Percentiles rank a stretch among this genome's conserved stretches.
These are phyloP conservation scores for Stegodyphus mimosarum DNA, from an alignment of 1,140 invertebrate species.

Conservation along the genomic window DNA sequence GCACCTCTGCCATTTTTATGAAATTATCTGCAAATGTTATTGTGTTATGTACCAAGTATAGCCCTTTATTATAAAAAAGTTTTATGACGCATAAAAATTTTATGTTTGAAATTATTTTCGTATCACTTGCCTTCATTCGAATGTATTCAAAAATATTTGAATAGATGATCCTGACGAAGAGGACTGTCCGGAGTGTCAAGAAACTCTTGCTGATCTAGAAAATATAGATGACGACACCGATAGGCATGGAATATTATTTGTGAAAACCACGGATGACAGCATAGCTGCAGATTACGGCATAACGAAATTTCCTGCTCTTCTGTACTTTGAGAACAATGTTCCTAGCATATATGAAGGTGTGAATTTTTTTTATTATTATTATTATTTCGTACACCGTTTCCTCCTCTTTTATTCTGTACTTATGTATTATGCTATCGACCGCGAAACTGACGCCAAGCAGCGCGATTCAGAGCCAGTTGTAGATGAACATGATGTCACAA, in stretches of 20 bases:
- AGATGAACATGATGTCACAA: too few relatives aligned
- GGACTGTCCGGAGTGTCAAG: constrained; percentile 85
- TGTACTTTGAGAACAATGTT: constrained; percentile 89
- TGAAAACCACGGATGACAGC: constrained; percentile 88
- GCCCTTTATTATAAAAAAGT: too few relatives aligned
- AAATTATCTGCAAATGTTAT: too few relatives aligned
- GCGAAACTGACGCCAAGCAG: too few relatives aligned
- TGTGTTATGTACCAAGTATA: too few relatives aligned
- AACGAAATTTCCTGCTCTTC: constrained; percentile 87
- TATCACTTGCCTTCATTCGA: not conserved
- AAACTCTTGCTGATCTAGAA: constrained; percentile 89
- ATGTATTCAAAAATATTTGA: not conserved
- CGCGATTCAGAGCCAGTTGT: too few relatives aligned
- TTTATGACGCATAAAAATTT: not conserved
- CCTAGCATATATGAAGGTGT: constrained; percentile 90
- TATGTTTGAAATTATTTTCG: not conserved
- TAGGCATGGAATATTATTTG: constrained; percentile 89
- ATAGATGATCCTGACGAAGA: constrained; percentile 71
- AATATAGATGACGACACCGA: constrained; percentile 96
- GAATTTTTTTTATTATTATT: not conserved
- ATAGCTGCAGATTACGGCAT: constrained; percentile 88
- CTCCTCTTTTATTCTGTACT: too few relatives aligned
- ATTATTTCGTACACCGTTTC: too few relatives aligned
- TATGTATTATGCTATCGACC: too few relatives aligned
- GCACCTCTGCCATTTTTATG: too few relatives aligned